Base-by-base conservation (phyloP, 2,888 invertebrate genomes). In the Pristionchus fissidentatus region DNA sequence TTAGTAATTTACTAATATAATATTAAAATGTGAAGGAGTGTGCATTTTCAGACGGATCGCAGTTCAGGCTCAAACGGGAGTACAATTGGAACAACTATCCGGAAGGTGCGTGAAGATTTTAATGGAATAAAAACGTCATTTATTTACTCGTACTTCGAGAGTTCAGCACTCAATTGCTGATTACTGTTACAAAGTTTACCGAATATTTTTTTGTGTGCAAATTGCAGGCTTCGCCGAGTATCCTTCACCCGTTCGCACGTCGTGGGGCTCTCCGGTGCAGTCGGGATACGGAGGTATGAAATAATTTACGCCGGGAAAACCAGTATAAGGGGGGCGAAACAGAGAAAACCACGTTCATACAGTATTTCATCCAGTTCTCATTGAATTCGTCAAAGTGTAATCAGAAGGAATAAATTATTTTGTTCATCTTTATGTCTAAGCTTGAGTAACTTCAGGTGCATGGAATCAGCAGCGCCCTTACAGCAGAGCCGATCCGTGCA, bases 71-170 rank as follows among this genome's bases (percentile, higher is more conserved):
- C 70, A 70, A 70, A 22, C 70, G 70, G n/a, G 43, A 70, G n/a
- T 70, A 70, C 70, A 70, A 70, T 41, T 70, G 70, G 70, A 70
- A 70, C 41, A 70, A 70, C 32, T 70, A 70, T 43, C 70, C 70
- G 32, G 70, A 70, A 70, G 70, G 70, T 70, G 1, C 41, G n/a
- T n/a, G n/a, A 26, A n/a, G 3, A n/a, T n/a, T n/a, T n/a, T n/a
- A n/a, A n/a, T n/a, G n/a, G n/a, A n/a, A n/a, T n/a, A n/a, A n/a
- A n/a, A n/a, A n/a, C n/a, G n/a, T n/a, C n/a, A n/a, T n/a, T n/a
- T n/a, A n/a, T n/a, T n/a, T n/a, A n/a, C n/a, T n/a, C n/a, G n/a
- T n/a, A n/a, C n/a, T n/a, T n/a, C n/a, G n/a, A n/a, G n/a, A n/a
- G n/a, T n/a, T n/a, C n/a, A n/a, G n/a, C n/a, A n/a, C n/a, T n/a